Evolutionary conservation across 2,797 vertebrate genomes (phyloP), one percentile per base, ranked within the genome.

Genomic region (Taenioides sp.): DNA sequence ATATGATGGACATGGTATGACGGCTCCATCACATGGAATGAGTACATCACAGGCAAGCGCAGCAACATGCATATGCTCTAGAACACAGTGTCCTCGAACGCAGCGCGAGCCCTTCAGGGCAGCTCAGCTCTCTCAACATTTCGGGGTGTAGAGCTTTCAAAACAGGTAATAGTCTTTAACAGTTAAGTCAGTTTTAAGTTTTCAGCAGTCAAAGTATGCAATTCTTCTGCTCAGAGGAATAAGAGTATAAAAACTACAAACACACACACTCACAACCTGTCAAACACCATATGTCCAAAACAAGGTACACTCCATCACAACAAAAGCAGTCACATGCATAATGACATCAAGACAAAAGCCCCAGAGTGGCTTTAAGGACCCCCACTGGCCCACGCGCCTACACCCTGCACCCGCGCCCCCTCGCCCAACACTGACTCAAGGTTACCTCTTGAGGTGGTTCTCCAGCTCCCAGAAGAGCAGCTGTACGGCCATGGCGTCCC

Each of bases 381-480:
- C 65, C 64, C 43, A 31, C 28, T 10, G 1, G 17, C 1, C 59
- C 3, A 9, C 9, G 9, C 49, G 43, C 64, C 63, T 0, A 59
- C 27, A n/a, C 9, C 34, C 34, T 37, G 34, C 34, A 64, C 34
- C 4, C 18, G 1, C 17, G 54, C 18, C 65, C 71, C 43, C 54
- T 25, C 67, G 5, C 3, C 73, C 50, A 77, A 76, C 76, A 78
- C 70, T 34, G 73, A 79, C 80, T 62, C 70, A 77, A 76, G 37
- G 49, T 89, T 90, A 93, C 92, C 91, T 93, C 87, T 90, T 91
- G 78, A 91, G 86, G 86, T 91, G 90, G 73, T 87, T 88, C 87
- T 93, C 90, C 84, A 93, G 90, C 75, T 93, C 91, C 90, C 89
- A 92, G 87, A 93, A 91, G 83, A 92, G 80, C 82, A 91, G 83